phyloP scores from a whole-genome alignment of 37 sponge, comb jelly and placozoan genomes.

The Hexactinellida sp. region DNA sequence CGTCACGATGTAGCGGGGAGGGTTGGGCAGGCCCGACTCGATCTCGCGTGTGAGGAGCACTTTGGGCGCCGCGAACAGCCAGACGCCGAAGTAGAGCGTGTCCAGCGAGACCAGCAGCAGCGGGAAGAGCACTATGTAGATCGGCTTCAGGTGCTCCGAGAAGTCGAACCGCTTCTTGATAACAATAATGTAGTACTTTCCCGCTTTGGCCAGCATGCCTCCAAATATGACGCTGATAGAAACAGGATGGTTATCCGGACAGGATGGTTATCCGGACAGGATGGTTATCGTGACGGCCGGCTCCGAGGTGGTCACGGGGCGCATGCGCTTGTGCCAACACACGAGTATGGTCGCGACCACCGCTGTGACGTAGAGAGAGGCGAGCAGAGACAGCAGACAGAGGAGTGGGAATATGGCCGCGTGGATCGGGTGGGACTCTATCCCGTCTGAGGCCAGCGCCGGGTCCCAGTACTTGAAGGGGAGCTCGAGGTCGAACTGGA shows the following conservation, averaged over 20 bases:
- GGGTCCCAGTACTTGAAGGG: neutral
- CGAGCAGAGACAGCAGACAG: neutral
- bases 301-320: neutral
- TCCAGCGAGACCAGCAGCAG: neutral
- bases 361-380: neutral
- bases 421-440: neutral
- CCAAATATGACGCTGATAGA: constrained; percentile 1
- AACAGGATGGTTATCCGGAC: too few relatives aligned
- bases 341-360: neutral
- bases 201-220: neutral
- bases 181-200: neutral
- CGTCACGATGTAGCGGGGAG: neutral
- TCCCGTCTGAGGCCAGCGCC: neutral
- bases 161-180: neutral
- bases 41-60: neutral
- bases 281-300: neutral
- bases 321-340: neutral
- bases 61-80: neutral
- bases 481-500: neutral
- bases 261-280: too few relatives aligned
- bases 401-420: neutral
- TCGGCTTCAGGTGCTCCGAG: neutral
- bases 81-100: neutral
- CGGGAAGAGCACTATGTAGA: neutral
- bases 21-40: neutral